Evolutionary conservation across 2,113 vertebrate genomes (phyloP).

Genomic region (Atherinomorus stipes): DNA sequence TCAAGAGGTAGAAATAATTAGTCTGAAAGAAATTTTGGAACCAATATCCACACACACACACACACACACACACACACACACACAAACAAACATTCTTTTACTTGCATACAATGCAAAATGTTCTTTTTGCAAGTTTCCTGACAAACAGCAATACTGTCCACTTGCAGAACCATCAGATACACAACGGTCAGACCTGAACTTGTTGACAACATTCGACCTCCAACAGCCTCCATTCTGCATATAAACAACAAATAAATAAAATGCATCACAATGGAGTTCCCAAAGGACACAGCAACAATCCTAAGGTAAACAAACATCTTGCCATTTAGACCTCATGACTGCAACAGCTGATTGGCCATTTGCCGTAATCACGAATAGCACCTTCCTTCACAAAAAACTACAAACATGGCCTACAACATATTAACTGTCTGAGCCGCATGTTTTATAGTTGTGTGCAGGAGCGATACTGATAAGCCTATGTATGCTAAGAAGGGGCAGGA

Average conservation of each 20-base stretch:
- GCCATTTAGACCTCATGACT: constrained; percentile 48
- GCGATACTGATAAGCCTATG: background rate
- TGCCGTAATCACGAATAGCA: constrained; percentile 19
- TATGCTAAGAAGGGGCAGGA: background rate
- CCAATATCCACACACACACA: constrained; percentile 19
- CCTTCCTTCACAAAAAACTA: constrained; percentile 24
- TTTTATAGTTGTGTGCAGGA: constrained; percentile 4
- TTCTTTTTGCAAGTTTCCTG: constrained; percentile 20
- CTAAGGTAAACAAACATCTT: constrained; percentile 12
- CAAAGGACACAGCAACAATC: constrained; percentile 5
- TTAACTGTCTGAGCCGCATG: constrained; percentile 26
- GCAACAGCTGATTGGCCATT: constrained; percentile 49
- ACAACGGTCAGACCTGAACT: constrained; percentile 22
- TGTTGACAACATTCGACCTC: constrained; percentile 11
- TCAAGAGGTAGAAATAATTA: constrained; percentile 80
- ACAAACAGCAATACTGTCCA: constrained; percentile 24
- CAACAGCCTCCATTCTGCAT: background rate
- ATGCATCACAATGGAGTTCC: background rate
- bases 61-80: constrained; percentile 2
- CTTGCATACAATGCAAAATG: constrained; percentile 1
- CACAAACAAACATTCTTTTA: constrained; percentile 1
- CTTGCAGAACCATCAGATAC: constrained; percentile 13
- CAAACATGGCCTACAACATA: constrained; percentile 14
- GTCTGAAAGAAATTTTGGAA: constrained; percentile 52
- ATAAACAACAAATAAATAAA: constrained; percentile 66